Conservation (phyloP, 2,113 vertebrate species). For the Chaetodon trifascialis region DNA sequence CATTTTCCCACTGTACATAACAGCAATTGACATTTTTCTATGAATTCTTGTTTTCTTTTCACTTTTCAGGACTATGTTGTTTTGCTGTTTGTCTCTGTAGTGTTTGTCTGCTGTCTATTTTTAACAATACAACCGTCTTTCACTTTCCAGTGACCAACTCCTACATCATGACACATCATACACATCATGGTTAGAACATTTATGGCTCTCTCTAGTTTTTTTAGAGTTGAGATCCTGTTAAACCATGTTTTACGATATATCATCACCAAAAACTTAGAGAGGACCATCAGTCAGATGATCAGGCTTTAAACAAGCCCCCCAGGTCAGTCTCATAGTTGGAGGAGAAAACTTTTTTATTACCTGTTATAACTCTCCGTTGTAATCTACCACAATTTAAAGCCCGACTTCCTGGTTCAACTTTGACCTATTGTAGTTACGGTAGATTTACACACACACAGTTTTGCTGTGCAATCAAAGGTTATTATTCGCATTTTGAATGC, state of each 20-base stretch:
- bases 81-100: conserved; percentile 1
- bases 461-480: not conserved
- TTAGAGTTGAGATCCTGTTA: not conserved
- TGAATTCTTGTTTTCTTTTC: not conserved
- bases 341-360: not conserved
- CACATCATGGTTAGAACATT: not conserved
- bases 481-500: not conserved
- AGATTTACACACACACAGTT: not conserved
- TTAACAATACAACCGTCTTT: not conserved
- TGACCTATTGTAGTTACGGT: not conserved
- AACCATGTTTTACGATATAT: not conserved
- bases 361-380: not conserved
- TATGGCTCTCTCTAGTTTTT: not conserved
- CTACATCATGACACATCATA: not conserved
- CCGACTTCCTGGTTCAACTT: not conserved
- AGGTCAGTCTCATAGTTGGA: not conserved
- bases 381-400: conserved; percentile 24
- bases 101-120: conserved; percentile 1
- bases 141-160: not conserved
- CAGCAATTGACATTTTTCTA: not conserved
- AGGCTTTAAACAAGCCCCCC: not conserved
- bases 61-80: not conserved
- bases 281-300: not conserved
- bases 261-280: not conserved
- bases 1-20: not conserved